phyloP scores from a whole-genome alignment of 2,113 vertebrate genomes.

The Actinemys pallida region DNA sequence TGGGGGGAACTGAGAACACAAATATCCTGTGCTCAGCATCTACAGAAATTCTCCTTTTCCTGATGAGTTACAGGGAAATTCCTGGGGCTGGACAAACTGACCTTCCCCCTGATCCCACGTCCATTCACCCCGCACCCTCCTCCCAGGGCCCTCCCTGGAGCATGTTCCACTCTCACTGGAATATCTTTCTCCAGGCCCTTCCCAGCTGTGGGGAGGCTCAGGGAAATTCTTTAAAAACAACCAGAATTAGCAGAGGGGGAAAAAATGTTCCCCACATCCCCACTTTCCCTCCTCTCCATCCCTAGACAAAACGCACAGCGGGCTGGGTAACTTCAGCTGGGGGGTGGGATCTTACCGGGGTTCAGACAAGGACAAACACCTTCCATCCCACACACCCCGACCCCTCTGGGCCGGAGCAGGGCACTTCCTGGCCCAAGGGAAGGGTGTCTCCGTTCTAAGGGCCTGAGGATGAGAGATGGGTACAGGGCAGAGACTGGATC shows the following conservation, averaged over 20 bases:
- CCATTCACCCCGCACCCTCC: background rate
- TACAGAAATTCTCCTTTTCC: background rate
- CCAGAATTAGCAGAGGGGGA: too few relatives aligned
- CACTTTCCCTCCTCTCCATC: too few relatives aligned
- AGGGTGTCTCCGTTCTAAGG: background rate
- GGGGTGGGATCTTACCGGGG: too few relatives aligned
- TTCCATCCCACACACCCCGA: too few relatives aligned
- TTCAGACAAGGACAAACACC: too few relatives aligned
- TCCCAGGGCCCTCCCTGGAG: background rate
- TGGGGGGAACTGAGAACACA: slow-evolving; percentile 68
- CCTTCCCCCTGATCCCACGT: background rate
- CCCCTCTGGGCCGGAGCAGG: too few relatives aligned
- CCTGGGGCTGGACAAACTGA: background rate
- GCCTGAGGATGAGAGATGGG: background rate
- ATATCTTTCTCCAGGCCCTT: too few relatives aligned
- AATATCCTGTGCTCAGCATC: background rate
- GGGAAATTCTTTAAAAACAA: too few relatives aligned
- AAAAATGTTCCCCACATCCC: too few relatives aligned
- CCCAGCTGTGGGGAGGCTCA: too few relatives aligned
- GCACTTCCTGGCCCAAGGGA: background rate
- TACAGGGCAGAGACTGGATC: background rate
- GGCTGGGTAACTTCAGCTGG: too few relatives aligned
- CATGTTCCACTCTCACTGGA: background rate
- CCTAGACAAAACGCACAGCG: too few relatives aligned
- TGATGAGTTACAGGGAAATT: background rate